Evolutionary conservation across 2,797 vertebrate genomes (phyloP), one percentile per base, ranked within the genome.

Genomic region (Melanotaenia pygmaea): DNA sequence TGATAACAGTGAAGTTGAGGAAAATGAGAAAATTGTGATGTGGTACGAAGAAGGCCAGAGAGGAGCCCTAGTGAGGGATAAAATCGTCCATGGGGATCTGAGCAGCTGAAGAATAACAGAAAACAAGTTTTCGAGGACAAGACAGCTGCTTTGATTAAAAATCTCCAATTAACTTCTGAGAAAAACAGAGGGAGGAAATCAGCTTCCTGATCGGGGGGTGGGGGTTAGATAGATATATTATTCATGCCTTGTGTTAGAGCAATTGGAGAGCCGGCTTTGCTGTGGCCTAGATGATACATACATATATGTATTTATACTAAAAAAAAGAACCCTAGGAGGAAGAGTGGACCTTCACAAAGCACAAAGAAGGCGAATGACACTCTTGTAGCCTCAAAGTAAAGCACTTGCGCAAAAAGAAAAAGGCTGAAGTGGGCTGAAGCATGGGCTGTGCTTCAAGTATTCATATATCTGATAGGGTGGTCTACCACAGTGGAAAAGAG

Each of bases 391-490:
- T 92, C 87, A 84, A 83, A 89, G 89, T 86, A 83, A 89, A 91
- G 84, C 89, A 89, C 79, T 92, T 91, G 89, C 77, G 85, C 81
- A 86, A 86, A 88, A 87, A 78, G 47, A 75, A 53, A 67, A 82
- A 81, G 91, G 86, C 88, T 89, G 86, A 94, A 92, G 93, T 94
- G 94, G 93, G 92, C 88, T 95, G 94, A 96, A 95, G 94, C 95
- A 99, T 99, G 98, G 98, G 97, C 96, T 99, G 98, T 95, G 96
- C 97, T 94, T 97, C 97, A 90, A 99, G 97, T 96, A 97, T 97
- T 91, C 97, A 96, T 95, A 94, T 95, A 91, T 97, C 96, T 93
- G 96, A 98, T 93, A 95, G 95, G 94, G 94, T 96, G 94, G 95
- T 94, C 88, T 95, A 95, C 95, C 95, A 94, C 92, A 95, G 96